These are phyloP conservation scores for Corythaeola cristata DNA, from an alignment of 2,113 vertebrate species.

Conservation along the genomic window DNA sequence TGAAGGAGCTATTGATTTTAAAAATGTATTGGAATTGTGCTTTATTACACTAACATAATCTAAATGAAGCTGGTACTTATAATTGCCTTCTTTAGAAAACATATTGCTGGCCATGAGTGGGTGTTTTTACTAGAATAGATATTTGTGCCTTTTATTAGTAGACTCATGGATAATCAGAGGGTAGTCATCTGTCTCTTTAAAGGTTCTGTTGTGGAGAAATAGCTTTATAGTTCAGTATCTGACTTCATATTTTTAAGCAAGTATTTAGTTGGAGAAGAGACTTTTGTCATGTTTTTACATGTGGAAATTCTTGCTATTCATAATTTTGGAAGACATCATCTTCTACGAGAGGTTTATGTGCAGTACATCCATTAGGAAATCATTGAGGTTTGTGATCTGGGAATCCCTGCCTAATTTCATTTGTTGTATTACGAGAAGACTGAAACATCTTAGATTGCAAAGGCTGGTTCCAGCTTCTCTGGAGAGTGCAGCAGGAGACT, in stretches of 20 bases:
- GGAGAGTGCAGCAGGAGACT: neutral
- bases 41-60: neutral
- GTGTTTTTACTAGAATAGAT: slow-evolving; percentile 36
- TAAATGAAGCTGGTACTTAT: neutral
- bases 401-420: neutral
- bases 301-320: neutral
- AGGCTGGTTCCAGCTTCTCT: neutral
- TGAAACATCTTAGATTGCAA: neutral
- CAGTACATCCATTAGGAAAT: neutral
- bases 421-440: neutral
- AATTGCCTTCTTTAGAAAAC: neutral
- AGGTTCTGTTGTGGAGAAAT: neutral
- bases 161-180: slow-evolving; percentile 13
- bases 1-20: slow-evolving; percentile 15
- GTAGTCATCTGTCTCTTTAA: slow-evolving; percentile 18
- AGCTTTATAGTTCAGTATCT: neutral
- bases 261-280: neutral
- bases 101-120: neutral
- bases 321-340: neutral
- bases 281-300: neutral
- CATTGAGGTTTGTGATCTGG: neutral
- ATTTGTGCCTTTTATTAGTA: slow-evolving; percentile 21
- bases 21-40: slow-evolving; percentile 13
- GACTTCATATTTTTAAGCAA: neutral
- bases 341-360: neutral